Conservation (phyloP, 30 jellyfish, hydroid and myxozoan species). For the Haliclystus octoradiatus region DNA sequence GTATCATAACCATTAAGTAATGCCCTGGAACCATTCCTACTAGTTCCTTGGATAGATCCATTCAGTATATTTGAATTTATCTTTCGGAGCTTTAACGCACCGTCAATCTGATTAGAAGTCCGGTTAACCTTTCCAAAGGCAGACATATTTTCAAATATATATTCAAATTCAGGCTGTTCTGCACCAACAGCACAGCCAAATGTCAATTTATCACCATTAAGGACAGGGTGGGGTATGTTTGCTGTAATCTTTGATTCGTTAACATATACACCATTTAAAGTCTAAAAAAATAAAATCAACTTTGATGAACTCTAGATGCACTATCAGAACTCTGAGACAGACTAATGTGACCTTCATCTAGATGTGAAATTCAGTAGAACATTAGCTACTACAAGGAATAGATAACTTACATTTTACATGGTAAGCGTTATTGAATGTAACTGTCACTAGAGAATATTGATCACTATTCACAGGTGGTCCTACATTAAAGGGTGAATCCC, state of each 20-base stretch:
- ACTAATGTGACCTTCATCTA: neutral
- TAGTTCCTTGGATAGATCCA: neutral
- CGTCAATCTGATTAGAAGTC: neutral
- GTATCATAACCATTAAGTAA: constrained; percentile 3
- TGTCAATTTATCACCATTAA: constrained; percentile 60
- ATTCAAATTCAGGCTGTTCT: constrained; percentile 69
- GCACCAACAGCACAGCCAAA: constrained; percentile 64
- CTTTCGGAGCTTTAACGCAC: neutral
- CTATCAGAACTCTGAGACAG: neutral
- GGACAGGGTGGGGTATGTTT: constrained; percentile 29
- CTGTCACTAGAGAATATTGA: too few species aligned
- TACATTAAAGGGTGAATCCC: too few species aligned
- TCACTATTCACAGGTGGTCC: too few species aligned
- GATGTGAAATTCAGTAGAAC: too few species aligned
- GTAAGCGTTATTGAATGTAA: too few species aligned
- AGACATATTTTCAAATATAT: constrained; percentile 40
- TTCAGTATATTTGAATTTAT: neutral
- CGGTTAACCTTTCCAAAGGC: neutral
- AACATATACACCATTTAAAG: constrained; percentile 82
- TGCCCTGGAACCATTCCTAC: neutral
- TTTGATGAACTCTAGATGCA: neutral
- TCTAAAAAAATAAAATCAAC: constrained; percentile 29
- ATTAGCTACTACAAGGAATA: too few species aligned
- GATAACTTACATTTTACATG: too few species aligned
- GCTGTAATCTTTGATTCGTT: constrained; percentile 52